Evolutionary conservation across 2,888 invertebrate genomes (phyloP).

Genomic region (Hoplodrina blanda): DNA sequence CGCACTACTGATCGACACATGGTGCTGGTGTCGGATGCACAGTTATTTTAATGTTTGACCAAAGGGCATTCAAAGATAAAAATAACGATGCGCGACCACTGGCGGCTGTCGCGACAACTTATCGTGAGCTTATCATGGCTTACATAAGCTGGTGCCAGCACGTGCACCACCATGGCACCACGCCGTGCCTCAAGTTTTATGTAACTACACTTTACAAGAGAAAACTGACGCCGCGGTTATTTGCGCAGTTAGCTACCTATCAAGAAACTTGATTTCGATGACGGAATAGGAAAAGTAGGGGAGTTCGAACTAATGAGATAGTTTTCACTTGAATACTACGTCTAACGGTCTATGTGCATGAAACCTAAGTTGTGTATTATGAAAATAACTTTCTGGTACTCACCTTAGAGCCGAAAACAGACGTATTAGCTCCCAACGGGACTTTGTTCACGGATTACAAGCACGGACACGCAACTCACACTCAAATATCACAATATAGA

Average conservation of each 20-base stretch:
- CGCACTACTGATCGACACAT: conserved; percentile 50
- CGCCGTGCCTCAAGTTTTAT: conserved; percentile 55
- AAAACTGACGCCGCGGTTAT: conserved; percentile 55
- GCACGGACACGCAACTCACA: conserved; percentile 87
- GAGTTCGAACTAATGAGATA: conserved; percentile 49
- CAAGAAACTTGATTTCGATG: conserved; percentile 64
- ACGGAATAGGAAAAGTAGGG: conserved; percentile 70
- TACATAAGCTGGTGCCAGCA: conserved; percentile 79
- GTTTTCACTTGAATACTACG: conserved; percentile 53
- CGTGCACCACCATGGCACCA: conserved; percentile 71
- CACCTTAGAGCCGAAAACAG: conserved; percentile 84
- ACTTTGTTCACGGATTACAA: conserved; percentile 85
- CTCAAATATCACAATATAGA: conserved; percentile 84
- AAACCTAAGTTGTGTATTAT: conserved; percentile 42
- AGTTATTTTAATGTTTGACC: conserved; percentile 74
- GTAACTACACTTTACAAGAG: conserved; percentile 46
- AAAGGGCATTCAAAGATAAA: conserved; percentile 70
- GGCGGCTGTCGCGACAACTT: conserved; percentile 65
- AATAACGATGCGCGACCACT: conserved; percentile 73
- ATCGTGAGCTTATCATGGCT: conserved; percentile 76
- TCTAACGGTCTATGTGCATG: conserved; percentile 33
- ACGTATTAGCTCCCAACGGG: conserved; percentile 82
- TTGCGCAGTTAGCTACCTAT: conserved; percentile 73
- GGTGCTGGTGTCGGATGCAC: conserved; percentile 68
- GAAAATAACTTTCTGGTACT: conserved; percentile 67